These are phyloP conservation scores for Eupithecia inturbata DNA, from an alignment of 2,888 invertebrate species.

Conservation along the genomic window DNA sequence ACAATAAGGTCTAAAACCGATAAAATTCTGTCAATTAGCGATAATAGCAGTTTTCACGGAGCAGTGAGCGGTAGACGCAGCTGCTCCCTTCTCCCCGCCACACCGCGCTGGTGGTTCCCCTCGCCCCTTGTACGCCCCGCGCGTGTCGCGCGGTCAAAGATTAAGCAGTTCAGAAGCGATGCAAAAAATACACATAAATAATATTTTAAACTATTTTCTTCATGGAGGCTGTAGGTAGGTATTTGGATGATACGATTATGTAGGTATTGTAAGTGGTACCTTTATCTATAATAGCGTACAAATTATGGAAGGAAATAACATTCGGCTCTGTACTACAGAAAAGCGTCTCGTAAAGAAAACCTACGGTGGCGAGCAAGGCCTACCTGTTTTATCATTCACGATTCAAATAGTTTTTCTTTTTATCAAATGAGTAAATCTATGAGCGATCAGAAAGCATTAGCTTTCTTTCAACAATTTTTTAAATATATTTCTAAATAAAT, in stretches of 20 bases:
- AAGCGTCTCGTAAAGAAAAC: too few species aligned
- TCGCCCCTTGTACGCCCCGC: conserved; percentile 63
- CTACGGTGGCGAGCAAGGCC: too few species aligned
- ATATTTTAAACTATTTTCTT: not conserved
- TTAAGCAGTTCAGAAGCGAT: conserved; percentile 32
- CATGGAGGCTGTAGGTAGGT: conserved; percentile 17
- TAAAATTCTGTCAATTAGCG: conserved; percentile 51
- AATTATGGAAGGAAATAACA: too few species aligned
- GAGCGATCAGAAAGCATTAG: too few species aligned
- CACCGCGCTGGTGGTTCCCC: conserved; percentile 51
- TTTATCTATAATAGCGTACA: too few species aligned
- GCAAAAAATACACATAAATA: not conserved
- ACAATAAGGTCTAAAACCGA: conserved; percentile 44
- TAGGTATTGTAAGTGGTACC: not conserved
- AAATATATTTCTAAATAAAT: too few species aligned
- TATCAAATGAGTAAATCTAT: too few species aligned
- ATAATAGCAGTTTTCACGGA: conserved; percentile 76
- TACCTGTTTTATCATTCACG: too few species aligned
- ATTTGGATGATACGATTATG: not conserved
- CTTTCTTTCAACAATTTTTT: too few species aligned
- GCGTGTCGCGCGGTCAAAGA: conserved; percentile 76
- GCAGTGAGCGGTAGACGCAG: conserved; percentile 78
- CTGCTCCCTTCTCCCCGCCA: conserved; percentile 65
- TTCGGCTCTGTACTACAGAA: too few species aligned
- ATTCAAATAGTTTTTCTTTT: too few species aligned